Evolutionary conservation across 2,797 vertebrate species (phyloP).

Genomic region (Anguilla obscura): DNA sequence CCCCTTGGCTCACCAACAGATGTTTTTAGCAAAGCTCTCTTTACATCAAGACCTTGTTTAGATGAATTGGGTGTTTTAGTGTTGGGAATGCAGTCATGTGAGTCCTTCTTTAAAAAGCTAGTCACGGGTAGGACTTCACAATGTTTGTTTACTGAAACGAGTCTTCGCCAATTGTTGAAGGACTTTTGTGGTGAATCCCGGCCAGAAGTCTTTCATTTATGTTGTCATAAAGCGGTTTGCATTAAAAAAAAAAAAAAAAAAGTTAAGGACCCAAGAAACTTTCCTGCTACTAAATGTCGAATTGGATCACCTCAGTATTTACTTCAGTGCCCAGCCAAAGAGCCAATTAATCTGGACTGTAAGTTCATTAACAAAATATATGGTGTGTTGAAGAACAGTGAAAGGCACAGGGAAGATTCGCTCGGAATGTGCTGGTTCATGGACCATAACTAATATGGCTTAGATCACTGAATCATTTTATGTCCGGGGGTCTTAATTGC

Average conservation of each 20-base stretch:
- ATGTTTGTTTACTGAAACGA: not conserved
- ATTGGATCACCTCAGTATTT: not conserved
- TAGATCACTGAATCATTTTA: slow-evolving; percentile 20
- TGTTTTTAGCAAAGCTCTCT: no score
- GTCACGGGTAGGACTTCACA: not conserved
- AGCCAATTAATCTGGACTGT: slow-evolving; percentile 2
- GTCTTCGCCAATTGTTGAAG: not conserved
- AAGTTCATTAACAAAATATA: not conserved
- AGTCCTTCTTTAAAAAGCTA: not conserved
- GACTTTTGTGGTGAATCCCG: not conserved
- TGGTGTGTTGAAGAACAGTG: slow-evolving; percentile 3
- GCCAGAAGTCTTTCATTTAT: not conserved
- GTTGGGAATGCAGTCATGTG: no score
- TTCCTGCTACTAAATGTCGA: not conserved
- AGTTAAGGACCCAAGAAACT: not conserved
- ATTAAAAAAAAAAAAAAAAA: not conserved
- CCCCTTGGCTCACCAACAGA: not conserved
- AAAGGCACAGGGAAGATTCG: not conserved
- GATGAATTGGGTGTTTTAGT: no score
- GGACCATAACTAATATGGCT: slow-evolving; percentile 14
- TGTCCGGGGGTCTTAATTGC: slow-evolving; percentile 1
- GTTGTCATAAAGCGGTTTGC: not conserved
- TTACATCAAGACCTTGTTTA: no score
- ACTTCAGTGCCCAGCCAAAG: not conserved
- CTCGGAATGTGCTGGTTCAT: not conserved